These are phyloP conservation scores for Phoeniculus purpureus DNA, from an alignment of 2,797 vertebrate genomes.

Conservation along the genomic window DNA sequence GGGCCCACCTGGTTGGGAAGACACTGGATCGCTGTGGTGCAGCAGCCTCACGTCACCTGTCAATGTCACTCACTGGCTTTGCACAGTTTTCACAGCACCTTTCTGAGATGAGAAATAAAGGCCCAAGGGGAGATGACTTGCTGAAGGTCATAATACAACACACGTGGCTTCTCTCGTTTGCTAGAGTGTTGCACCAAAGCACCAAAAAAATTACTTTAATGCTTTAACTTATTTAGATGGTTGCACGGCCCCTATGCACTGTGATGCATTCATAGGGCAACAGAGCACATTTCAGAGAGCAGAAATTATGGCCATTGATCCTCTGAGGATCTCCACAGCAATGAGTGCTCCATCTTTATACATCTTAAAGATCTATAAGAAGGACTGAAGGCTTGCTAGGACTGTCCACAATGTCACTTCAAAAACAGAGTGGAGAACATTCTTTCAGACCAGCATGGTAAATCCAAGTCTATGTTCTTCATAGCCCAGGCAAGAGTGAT, in stretches of 20 bases:
- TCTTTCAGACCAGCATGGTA: neutral
- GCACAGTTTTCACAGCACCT: fast-evolving
- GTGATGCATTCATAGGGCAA: neutral
- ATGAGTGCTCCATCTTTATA: neutral
- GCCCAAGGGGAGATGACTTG: neutral
- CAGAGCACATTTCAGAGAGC: neutral
- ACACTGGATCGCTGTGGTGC: neutral
- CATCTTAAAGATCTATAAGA: neutral
- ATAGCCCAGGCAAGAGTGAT: neutral
- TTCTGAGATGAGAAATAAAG: neutral
- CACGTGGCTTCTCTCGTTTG: neutral
- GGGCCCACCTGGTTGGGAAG: neutral
- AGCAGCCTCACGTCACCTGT: neutral
- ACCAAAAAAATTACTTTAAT: fast-evolving
- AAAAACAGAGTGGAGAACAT: neutral
- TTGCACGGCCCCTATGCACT: neutral
- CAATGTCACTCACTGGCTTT: fast-evolving
- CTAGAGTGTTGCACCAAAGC: neutral
- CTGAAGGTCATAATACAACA: neutral
- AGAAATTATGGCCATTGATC: neutral
- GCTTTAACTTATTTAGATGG: neutral
- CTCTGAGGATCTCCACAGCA: neutral
- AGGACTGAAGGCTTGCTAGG: neutral
- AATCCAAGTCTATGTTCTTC: neutral
- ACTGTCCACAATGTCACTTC: neutral